These are phyloP conservation scores for Perca flavescens DNA, from an alignment of 2,113 vertebrate genomes.

Conservation along the genomic window DNA sequence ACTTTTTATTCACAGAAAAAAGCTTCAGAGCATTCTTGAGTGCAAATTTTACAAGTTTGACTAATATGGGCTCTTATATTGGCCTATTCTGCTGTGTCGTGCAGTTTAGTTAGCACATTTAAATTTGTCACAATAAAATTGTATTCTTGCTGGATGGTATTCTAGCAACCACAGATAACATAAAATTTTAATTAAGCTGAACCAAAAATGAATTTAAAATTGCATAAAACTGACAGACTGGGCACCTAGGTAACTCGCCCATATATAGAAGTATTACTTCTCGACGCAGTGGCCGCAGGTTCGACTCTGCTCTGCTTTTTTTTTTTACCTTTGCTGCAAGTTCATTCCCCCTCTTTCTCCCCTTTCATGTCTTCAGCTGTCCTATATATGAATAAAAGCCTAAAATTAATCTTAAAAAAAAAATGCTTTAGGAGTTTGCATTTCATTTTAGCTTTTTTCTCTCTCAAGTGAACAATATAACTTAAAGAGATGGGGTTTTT, in stretches of 20 bases:
- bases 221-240: not conserved
- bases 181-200: not conserved
- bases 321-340: too few relatives aligned
- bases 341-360: too few relatives aligned
- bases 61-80: not conserved
- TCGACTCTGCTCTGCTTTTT: too few relatives aligned
- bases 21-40: not conserved
- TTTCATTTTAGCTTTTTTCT: not conserved
- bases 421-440: not conserved
- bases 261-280: too few relatives aligned
- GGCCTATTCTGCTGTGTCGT: not conserved
- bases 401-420: too few relatives aligned
- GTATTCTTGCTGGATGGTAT: not conserved
- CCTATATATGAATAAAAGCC: too few relatives aligned
- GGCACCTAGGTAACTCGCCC: too few relatives aligned
- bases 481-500: not conserved
- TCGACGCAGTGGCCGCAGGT: too few relatives aligned
- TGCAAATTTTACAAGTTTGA: not conserved
- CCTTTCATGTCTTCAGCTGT: too few relatives aligned
- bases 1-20: too few relatives aligned
- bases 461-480: constrained; percentile 10
- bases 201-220: not conserved
- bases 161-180: not conserved
- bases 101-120: not conserved
- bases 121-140: not conserved